phyloP scores from a whole-genome alignment of 2,113 vertebrate species.

The Hoplias malabaricus region DNA sequence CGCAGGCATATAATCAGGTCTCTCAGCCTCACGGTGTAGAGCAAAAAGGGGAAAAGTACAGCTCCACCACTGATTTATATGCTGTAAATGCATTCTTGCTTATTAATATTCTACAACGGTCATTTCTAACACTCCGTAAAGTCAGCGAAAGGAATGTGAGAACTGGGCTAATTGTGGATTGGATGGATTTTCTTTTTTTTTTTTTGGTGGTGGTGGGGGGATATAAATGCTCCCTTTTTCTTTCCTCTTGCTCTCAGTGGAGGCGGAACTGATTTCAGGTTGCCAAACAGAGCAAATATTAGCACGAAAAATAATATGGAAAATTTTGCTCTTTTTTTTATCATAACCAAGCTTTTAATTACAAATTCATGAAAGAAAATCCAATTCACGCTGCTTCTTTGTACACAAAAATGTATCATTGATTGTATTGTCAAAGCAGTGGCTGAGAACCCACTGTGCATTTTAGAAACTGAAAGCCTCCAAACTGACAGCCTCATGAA shows the following conservation, averaged over 20 bases:
- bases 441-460: conserved; percentile 17
- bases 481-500: conserved; percentile 50
- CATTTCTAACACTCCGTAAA: conserved; percentile 66
- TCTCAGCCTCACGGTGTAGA: conserved; percentile 41
- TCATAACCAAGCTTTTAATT: conserved; percentile 25
- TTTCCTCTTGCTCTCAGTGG: not conserved
- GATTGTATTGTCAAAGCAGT: conserved; percentile 47
- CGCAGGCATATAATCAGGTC: conserved; percentile 38
- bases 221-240: not conserved
- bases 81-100: conserved; percentile 55
- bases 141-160: conserved; percentile 48
- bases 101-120: conserved; percentile 69
- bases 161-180: conserved; percentile 28
- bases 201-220: too few species aligned
- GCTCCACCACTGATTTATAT: conserved; percentile 31
- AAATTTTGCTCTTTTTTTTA: not conserved
- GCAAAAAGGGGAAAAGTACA: conserved; percentile 18
- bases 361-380: conserved; percentile 10
- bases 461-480: conserved; percentile 37
- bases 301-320: not conserved
- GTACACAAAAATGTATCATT: conserved; percentile 38
- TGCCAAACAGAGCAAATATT: conserved; percentile 20
- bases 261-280: conserved; percentile 20
- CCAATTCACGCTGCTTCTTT: conserved; percentile 10
- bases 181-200: not conserved